Base-by-base conservation (phyloP, 1,140 invertebrate species). In the Drosophila pandora region DNA sequence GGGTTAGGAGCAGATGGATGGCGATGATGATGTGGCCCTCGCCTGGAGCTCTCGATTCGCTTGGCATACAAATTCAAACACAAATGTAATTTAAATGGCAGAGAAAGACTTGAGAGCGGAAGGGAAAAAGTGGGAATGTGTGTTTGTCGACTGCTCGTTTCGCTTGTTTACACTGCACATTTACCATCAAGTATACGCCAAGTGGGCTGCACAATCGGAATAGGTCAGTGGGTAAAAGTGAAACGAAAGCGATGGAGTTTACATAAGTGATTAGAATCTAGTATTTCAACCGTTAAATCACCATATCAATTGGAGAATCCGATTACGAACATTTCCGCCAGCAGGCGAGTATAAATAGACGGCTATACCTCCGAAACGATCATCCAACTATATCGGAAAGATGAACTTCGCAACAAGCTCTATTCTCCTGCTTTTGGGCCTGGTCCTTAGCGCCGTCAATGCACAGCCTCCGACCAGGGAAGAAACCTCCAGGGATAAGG, bases 81-180 rank as follows among this genome's bases (percentile, higher is more conserved):
- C 23, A 67, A 60, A 43, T 67, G n/a, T 60, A 67, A 67, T 67
- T 67, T 59, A 52, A 67, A 60, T 52, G 23, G 47, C 30, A 12
- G 32, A 39, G 22, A 28, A 22, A 39, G 45, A 21, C 22, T 28
- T 9, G 7, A 60, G 45, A 37, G 34, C 21, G 55, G 12, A 9
- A 25, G 3, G 47, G 58, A 17, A 60, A 25, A 25, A 37, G 13
- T 23, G 30, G 23, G 13, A 39, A 17, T 28, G 12, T 12, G 43
- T 50, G 32, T 23, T 17, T 30, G 53, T 50, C 32, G 47, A 58
- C 32, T 65, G 62, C 56, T 65, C 54, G 45, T 41, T 64, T 45
- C 34, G 53, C 50, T 64, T 58, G 54, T 64, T 65, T 57, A 22
- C 43, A 22, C 55, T 59, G 45, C 62, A 43, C n/a, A 52, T 59